Base-by-base conservation (phyloP, 2,888 invertebrate genomes). In the Cheilosia vernalis region DNA sequence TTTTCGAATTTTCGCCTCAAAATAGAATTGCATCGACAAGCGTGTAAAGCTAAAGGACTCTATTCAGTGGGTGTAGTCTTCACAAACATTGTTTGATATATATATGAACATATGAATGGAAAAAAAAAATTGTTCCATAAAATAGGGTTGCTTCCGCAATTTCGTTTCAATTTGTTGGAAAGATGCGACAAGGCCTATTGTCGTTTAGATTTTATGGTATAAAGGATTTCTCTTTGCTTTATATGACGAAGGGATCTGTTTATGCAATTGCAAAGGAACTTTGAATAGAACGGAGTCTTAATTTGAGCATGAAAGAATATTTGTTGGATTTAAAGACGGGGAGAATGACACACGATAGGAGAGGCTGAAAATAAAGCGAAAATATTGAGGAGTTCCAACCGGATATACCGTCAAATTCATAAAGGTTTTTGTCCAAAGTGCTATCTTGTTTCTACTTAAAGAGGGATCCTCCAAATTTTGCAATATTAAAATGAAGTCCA, bases 1-100 rank as follows among this genome's bases (percentile, higher is more conserved):
- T 69, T 83, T 79, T 42, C 44, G 5, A 67, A 44, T 69, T 83
- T 79, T 42, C 44, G 5, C 69, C 56, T 79, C 24, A 33, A 70
- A 10, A 53, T 69, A 63, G 33, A 40, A 69, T 55, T 4, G 17
- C 17, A 47, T 19, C 47, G n/a, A 2, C 30, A 67, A 21, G 24
- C 53, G 30, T 44, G 30, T 33, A 15, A 61, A 55, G 67, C 21
- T 24, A 53, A 67, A 44, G 66, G 53, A 63, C 51, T 63, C 53
- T 49, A 60, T 53, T 69, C 37, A 63, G 69, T 67, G 53, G 27
- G 42, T 47, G 21, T 61, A 9, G 30, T 30, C 9, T 13, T 19
- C 17, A 17, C 24, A 33, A 44, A 10, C 17, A 56, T 10, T n/a
- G 10, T 44, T 55, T 27, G 27, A 0, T 0, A 30, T 4, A 21